Conservation (phyloP, 2,797 vertebrate genomes). For the Pteropus rufus region DNA sequence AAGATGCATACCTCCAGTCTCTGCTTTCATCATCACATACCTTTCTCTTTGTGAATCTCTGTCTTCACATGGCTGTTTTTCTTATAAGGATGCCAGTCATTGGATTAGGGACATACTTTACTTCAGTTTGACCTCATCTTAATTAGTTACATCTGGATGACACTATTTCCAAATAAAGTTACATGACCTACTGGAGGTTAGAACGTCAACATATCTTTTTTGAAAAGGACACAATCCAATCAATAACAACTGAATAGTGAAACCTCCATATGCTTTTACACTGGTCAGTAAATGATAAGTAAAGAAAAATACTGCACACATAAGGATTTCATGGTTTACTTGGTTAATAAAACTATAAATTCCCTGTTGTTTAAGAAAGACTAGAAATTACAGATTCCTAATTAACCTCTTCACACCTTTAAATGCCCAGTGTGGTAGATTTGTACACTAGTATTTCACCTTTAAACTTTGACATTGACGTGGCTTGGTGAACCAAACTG, state of each 20-base stretch:
- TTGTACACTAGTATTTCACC: background rate
- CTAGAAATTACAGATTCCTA: background rate
- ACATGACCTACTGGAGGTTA: background rate
- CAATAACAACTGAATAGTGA: background rate
- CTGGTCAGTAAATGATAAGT: background rate
- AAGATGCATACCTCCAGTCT: background rate
- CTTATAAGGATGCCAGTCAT: background rate
- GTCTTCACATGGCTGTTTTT: background rate
- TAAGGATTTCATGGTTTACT: background rate
- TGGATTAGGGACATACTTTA: background rate
- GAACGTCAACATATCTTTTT: background rate
- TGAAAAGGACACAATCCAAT: background rate
- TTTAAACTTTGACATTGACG: background rate
- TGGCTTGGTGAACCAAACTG: background rate
- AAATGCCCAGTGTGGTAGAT: background rate
- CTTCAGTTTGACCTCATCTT: background rate
- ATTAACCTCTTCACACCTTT: background rate
- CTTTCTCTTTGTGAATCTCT: background rate
- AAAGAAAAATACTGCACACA: background rate
- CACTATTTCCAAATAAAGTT: background rate
- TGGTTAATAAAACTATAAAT: background rate
- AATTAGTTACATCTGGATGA: background rate
- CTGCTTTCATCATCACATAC: background rate
- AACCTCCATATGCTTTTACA: background rate
- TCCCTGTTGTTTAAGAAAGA: background rate